Evolutionary conservation across 2,797 vertebrate species (phyloP).

Genomic region (Darevskia nairensis): DNA sequence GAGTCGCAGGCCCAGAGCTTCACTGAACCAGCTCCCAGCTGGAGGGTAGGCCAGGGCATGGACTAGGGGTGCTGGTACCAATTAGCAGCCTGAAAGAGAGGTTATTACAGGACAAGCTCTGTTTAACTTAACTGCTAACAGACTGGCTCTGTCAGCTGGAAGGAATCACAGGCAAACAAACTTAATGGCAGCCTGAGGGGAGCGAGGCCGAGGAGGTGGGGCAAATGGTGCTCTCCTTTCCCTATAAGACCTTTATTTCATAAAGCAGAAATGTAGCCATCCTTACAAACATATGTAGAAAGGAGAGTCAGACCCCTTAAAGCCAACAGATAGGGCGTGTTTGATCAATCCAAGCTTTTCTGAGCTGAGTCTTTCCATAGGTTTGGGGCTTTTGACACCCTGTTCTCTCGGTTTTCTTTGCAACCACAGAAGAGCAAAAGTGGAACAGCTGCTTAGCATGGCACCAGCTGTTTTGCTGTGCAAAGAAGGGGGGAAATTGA

Average conservation of each 20-base stretch:
- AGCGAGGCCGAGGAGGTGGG: slow-evolving; percentile 59
- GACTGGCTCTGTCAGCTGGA: slow-evolving; percentile 76
- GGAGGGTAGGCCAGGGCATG: slow-evolving; percentile 43
- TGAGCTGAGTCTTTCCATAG: not conserved
- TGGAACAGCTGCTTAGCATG: not conserved
- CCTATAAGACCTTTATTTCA: slow-evolving; percentile 47
- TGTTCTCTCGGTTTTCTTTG: slow-evolving; percentile 45
- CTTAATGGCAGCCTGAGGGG: slow-evolving; percentile 63
- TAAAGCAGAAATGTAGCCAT: slow-evolving; percentile 64
- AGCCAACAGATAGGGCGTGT: rapidly evolving
- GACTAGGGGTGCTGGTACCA: slow-evolving; percentile 70
- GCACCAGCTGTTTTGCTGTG: not conserved
- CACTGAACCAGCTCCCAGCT: slow-evolving; percentile 13
- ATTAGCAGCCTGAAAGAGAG: slow-evolving; percentile 66
- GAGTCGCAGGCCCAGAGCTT: not conserved
- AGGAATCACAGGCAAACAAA: slow-evolving; percentile 75
- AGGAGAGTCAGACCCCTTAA: not conserved
- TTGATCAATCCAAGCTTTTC: slow-evolving; percentile 7
- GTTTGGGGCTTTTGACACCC: slow-evolving; percentile 14
- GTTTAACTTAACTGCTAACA: slow-evolving; percentile 76
- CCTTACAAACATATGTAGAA: slow-evolving; percentile 44
- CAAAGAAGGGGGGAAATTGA: not conserved
- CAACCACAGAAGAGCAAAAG: slow-evolving; percentile 49
- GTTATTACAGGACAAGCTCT: slow-evolving; percentile 78
- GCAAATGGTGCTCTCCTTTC: slow-evolving; percentile 45